phyloP scores from a whole-genome alignment of 2,113 vertebrate species.

The Gobiocypris rarus region DNA sequence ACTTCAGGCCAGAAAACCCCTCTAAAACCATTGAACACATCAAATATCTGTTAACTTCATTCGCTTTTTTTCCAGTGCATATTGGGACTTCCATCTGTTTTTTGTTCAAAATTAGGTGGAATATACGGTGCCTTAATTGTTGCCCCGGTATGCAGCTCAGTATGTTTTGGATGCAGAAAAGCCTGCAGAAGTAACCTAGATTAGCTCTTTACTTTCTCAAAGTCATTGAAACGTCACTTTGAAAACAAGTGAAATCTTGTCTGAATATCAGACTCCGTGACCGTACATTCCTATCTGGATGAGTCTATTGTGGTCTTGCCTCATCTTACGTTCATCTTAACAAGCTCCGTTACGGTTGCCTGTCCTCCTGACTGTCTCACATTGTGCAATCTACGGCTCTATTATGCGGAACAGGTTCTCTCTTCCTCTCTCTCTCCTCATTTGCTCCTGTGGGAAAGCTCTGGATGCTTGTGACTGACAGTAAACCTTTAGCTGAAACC shows the following conservation, averaged over 20 bases:
- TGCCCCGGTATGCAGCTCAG: not conserved
- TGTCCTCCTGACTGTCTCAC: slow-evolving; percentile 29
- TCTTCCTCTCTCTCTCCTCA: not conserved
- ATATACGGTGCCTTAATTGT: not conserved
- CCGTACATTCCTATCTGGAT: slow-evolving; percentile 7
- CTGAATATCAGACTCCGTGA: not conserved
- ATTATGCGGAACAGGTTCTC: slow-evolving; percentile 6
- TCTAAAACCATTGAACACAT: not conserved
- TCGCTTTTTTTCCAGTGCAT: not conserved
- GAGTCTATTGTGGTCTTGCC: slow-evolving; percentile 17
- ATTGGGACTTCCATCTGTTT: not conserved
- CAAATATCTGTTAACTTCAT: not conserved
- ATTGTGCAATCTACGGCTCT: slow-evolving; percentile 28
- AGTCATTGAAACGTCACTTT: slow-evolving; percentile 24
- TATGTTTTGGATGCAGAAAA: too few relatives aligned
- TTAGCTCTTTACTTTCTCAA: not conserved
- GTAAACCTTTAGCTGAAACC: slow-evolving; percentile 16
- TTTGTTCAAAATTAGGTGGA: not conserved
- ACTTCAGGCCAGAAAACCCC: not conserved
- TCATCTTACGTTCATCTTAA: slow-evolving; percentile 35
- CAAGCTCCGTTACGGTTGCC: slow-evolving; percentile 23
- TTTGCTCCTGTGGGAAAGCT: slow-evolving; percentile 19
- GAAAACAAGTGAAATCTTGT: slow-evolving; percentile 6
- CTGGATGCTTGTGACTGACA: slow-evolving; percentile 15
- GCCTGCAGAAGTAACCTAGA: not conserved